These are phyloP conservation scores for Indri indri DNA, from an alignment of 2,113 vertebrate species.

Conservation along the genomic window DNA sequence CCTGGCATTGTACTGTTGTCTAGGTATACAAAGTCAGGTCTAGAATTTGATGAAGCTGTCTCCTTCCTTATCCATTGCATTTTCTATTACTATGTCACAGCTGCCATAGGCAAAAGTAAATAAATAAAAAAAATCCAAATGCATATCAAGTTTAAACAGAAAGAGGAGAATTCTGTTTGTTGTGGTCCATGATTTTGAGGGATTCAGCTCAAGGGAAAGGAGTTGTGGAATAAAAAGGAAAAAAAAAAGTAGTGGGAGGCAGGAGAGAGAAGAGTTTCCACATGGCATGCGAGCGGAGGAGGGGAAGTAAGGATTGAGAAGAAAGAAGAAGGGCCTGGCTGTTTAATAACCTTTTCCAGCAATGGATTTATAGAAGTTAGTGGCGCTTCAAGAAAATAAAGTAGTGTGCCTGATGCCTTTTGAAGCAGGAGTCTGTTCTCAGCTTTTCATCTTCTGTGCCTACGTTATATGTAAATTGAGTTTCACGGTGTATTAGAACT, in stretches of 20 bases:
- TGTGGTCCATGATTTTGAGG: not conserved
- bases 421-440: constrained; percentile 70
- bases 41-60: not conserved
- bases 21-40: not conserved
- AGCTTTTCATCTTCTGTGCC: constrained; percentile 73
- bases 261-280: not conserved
- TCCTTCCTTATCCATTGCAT: not conserved
- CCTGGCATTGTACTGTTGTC: not conserved
- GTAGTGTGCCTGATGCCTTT: constrained; percentile 68
- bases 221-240: not conserved
- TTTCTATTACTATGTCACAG: not conserved
- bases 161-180: not conserved
- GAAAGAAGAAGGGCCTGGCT: not conserved
- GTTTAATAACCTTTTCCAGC: constrained; percentile 48
- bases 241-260: not conserved
- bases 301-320: not conserved
- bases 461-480: constrained; percentile 80
- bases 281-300: not conserved
- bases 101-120: not conserved
- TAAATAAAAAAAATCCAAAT: not conserved
- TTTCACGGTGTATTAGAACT: constrained; percentile 83
- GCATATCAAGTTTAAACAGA: not conserved
- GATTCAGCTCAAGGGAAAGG: not conserved
- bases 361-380: constrained; percentile 45
- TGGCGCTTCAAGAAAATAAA: constrained; percentile 60